phyloP scores from a whole-genome alignment of 2,797 vertebrate species.

The Danio choprae region DNA sequence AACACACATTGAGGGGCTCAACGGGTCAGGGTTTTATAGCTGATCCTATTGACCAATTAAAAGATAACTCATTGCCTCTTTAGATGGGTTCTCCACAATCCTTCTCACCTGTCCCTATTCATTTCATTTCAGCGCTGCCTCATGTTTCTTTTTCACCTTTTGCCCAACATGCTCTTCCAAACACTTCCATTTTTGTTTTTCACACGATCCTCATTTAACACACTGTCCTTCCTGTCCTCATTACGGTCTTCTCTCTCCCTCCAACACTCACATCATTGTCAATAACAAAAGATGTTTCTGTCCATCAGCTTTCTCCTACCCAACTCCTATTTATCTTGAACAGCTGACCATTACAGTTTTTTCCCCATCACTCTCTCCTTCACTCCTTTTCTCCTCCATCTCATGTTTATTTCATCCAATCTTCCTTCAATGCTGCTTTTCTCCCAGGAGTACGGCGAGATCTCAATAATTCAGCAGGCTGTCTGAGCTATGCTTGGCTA shows the following conservation, averaged over 20 bases:
- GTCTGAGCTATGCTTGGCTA: constrained; percentile 53
- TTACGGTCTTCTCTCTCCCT: background rate
- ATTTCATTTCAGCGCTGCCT: background rate
- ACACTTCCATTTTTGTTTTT: background rate
- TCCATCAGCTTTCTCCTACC: constrained; percentile 9
- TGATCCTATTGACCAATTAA: constrained; percentile 50
- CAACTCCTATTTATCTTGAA: constrained; percentile 1
- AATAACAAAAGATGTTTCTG: background rate
- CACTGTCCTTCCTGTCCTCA: constrained; percentile 10
- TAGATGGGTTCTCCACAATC: background rate
- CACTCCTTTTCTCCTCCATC: constrained; percentile 35
- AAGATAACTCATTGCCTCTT: constrained; percentile 28
- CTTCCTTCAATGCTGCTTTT: constrained; percentile 50
- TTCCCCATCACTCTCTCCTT: constrained; percentile 8
- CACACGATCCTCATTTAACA: constrained; percentile 2
- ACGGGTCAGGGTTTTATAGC: constrained; percentile 45
- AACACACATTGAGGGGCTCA: constrained; percentile 28
- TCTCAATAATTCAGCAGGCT: constrained; percentile 69
- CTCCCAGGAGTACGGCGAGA: constrained; percentile 59
- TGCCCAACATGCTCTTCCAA: background rate
- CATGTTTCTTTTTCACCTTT: background rate
- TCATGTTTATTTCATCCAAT: constrained; percentile 64
- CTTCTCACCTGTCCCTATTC: background rate
- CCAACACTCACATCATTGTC: background rate
- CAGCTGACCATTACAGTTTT: constrained; percentile 20